Percentiles rank a stretch among this genome's conserved stretches.
Conservation (phyloP, 1,140 invertebrate species). For the Lordiphosa mommai region DNA sequence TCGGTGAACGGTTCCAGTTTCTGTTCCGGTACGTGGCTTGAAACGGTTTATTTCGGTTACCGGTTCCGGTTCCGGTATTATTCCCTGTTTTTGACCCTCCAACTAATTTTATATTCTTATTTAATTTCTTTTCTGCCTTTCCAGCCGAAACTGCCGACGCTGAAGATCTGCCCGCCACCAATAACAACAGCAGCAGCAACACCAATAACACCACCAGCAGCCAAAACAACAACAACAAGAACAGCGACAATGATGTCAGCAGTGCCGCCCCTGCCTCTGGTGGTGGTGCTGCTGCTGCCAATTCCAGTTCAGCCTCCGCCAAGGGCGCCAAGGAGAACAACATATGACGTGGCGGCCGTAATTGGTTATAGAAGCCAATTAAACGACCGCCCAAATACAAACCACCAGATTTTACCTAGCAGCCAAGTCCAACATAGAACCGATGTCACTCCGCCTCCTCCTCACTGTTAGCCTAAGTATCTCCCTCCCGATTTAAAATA, state of each 20-base stretch:
- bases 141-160: constrained; percentile 63
- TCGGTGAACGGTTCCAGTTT: no score
- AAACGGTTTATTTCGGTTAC: no score
- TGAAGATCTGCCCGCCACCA: constrained; percentile 59
- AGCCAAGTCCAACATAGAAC: constrained; percentile 4
- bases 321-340: constrained; percentile 78
- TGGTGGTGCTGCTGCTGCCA: constrained; percentile 26
- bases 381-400: constrained; percentile 73
- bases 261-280: constrained; percentile 4
- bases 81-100: not conserved
- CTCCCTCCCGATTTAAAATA: not conserved
- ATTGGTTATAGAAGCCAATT: constrained; percentile 79
- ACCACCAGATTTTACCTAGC: constrained; percentile 67
- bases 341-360: constrained; percentile 78
- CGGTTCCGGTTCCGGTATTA: no score
- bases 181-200: constrained; percentile 35
- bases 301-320: constrained; percentile 34
- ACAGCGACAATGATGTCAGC: constrained; percentile 33
- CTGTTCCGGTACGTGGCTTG: no score
- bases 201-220: constrained; percentile 27
- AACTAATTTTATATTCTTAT: not conserved
- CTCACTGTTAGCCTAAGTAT: not conserved
- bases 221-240: constrained; percentile 43
- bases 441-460: not conserved
- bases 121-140: constrained; percentile 1